phyloP scores from a whole-genome alignment of 2,113 vertebrate genomes.

The Ameiurus melas region DNA sequence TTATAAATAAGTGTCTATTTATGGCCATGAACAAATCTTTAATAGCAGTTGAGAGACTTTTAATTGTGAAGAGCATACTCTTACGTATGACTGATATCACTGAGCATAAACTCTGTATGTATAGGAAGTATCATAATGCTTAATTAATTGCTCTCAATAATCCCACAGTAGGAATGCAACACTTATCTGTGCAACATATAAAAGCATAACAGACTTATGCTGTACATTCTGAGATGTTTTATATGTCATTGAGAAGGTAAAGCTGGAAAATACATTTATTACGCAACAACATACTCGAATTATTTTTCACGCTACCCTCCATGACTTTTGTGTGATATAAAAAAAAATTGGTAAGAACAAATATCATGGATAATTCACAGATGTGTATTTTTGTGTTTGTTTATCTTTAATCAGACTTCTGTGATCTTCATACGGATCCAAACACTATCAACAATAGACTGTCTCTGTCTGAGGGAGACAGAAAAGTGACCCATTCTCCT shows the following conservation, averaged over 20 bases:
- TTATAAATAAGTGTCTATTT: not conserved
- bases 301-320: not conserved
- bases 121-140: not conserved
- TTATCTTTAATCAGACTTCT: constrained; percentile 34
- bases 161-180: not conserved
- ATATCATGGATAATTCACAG: not conserved
- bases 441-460: constrained; percentile 7
- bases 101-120: not conserved
- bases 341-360: not conserved
- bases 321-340: not conserved
- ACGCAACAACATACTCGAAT: not conserved
- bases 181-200: not conserved
- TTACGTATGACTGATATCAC: not conserved
- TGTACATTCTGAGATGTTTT: not conserved
- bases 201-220: not conserved
- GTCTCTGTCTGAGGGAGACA: constrained; percentile 38
- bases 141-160: not conserved
- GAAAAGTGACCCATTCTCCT: not conserved
- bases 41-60: not conserved
- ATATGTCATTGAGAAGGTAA: not conserved
- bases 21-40: not conserved
- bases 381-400: not conserved
- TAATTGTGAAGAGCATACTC: not conserved
- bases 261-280: not conserved
- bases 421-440: constrained; percentile 17